phyloP scores from a whole-genome alignment of 64 coral and sea anemone genomes.

The Hydrozoanthus tunicans region DNA sequence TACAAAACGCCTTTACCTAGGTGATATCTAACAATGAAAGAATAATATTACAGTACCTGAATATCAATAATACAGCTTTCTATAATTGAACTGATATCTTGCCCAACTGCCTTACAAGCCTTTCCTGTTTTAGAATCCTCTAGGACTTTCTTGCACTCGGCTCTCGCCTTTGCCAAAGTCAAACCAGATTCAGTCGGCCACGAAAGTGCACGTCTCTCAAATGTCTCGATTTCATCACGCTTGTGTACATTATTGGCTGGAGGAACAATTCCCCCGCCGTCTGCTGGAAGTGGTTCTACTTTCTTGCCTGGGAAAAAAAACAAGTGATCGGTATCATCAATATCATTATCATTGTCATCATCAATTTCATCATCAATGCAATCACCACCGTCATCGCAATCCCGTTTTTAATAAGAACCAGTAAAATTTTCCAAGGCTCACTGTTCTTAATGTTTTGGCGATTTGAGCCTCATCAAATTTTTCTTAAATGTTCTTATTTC shows the following conservation, averaged over 20 bases:
- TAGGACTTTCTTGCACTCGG: neutral
- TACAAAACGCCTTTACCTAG: no score
- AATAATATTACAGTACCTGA: neutral
- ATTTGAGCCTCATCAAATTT: no score
- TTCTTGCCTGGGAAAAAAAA: neutral
- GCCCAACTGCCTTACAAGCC: no score
- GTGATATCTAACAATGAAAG: neutral
- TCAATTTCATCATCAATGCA: no score
- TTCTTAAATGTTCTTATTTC: no score
- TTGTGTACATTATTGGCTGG: neutral
- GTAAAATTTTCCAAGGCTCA: no score
- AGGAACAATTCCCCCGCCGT: neutral
- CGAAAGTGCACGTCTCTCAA: neutral
- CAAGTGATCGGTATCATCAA: no score
- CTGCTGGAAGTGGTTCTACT: neutral
- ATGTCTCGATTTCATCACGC: neutral
- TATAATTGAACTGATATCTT: neutral
- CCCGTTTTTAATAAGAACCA: no score
- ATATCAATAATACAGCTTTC: constrained; percentile 1
- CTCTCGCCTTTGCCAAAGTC: neutral
- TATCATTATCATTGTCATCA: no score
- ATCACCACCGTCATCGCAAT: no score
- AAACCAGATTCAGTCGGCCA: neutral
- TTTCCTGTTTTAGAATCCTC: neutral
- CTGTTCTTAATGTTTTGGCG: no score